A percentile compares a stretch with the other conserved stretches of the same genome.
phyloP scores from a whole-genome alignment of 2,888 invertebrate species.

The Eupithecia inturbata region DNA sequence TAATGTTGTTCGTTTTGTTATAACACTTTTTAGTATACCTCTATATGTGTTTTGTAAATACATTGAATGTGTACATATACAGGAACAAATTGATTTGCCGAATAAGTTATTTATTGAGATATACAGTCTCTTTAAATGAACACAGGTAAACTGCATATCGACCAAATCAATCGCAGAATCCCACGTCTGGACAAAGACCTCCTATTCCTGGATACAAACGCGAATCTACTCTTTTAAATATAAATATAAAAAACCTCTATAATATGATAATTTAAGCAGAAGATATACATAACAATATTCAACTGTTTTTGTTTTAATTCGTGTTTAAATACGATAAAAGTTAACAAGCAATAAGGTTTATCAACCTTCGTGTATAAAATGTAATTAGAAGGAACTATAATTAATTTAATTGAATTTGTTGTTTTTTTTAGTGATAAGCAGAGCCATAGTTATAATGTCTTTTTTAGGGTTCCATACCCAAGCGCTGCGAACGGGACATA shows the following conservation, averaged over 20 bases:
- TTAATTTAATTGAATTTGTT: background rate
- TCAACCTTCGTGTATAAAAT: background rate
- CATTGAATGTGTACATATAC: background rate
- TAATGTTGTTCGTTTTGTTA: background rate
- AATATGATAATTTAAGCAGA: background rate
- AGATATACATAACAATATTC: too few species aligned
- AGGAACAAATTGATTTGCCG: background rate
- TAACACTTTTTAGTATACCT: background rate
- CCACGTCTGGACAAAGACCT: background rate
- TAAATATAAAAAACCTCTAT: background rate
- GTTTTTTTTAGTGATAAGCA: background rate
- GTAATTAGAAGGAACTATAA: background rate
- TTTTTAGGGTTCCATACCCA: background rate
- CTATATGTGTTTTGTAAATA: background rate
- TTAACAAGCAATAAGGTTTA: too few species aligned
- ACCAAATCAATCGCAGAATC: background rate
- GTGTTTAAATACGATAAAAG: too few species aligned
- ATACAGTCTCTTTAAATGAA: background rate
- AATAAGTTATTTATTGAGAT: background rate
- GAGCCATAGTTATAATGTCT: background rate
- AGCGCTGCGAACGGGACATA: background rate
- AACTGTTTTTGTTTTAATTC: too few species aligned
- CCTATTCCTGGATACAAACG: background rate
- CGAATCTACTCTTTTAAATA: background rate
- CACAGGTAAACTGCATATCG: background rate